These are phyloP conservation scores for Dexiosoma caninum DNA, from an alignment of 2,888 invertebrate species.

Conservation along the genomic window DNA sequence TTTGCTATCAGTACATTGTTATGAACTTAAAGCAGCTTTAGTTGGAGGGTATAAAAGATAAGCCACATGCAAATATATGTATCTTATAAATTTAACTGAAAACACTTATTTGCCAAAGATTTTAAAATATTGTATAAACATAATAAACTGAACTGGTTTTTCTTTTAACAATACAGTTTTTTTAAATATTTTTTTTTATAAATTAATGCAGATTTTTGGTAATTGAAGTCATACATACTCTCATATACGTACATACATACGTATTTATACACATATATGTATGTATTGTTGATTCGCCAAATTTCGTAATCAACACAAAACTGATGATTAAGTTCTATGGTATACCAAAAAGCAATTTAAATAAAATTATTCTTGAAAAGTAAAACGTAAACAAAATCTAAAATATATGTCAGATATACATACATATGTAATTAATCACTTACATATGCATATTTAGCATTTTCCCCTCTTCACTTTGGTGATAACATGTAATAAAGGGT, in stretches of 20 bases:
- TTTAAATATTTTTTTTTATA: not conserved
- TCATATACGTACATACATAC: not conserved
- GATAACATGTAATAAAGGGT: too few relatives aligned
- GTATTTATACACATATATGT: not conserved
- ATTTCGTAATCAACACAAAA: not conserved
- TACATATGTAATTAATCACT: not conserved
- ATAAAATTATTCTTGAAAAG: not conserved
- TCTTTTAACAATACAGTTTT: not conserved
- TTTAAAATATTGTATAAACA: not conserved
- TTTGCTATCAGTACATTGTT: too few relatives aligned
- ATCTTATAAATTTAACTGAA: too few relatives aligned
- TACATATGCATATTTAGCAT: too few relatives aligned
- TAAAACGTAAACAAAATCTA: not conserved
- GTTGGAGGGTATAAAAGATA: too few relatives aligned
- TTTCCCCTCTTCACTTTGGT: too few relatives aligned
- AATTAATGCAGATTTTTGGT: not conserved
- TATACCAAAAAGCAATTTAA: not conserved
- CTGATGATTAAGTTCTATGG: not conserved
- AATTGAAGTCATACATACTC: slow-evolving; percentile 1
- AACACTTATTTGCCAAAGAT: not conserved
- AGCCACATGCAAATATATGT: too few relatives aligned
- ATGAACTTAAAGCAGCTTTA: too few relatives aligned
- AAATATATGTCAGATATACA: not conserved
- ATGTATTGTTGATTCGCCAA: not conserved
- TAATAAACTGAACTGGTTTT: not conserved